phyloP scores from a whole-genome alignment of 2,113 vertebrate species.

The Tragelaphus scriptus region DNA sequence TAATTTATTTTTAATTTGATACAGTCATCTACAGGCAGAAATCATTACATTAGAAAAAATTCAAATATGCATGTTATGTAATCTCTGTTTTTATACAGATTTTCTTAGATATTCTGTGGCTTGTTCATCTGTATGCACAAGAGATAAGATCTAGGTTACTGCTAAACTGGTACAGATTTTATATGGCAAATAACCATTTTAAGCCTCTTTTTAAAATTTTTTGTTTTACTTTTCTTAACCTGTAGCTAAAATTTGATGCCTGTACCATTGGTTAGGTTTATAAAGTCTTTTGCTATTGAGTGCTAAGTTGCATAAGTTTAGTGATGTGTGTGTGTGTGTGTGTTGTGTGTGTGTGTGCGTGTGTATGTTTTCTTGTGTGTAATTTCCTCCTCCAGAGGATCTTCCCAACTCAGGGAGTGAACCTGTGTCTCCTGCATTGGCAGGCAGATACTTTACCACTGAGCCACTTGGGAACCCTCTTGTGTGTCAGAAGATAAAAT shows the following conservation, averaged over 20 bases:
- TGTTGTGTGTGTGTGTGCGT: background rate
- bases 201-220: background rate
- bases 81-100: conserved; percentile 33
- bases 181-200: background rate
- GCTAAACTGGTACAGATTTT: background rate
- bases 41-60: conserved; percentile 73
- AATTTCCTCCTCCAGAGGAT: background rate
- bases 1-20: conserved; percentile 79
- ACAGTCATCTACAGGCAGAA: conserved; percentile 69
- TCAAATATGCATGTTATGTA: conserved; percentile 53
- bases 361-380: background rate
- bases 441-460: background rate
- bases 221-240: conserved; percentile 38
- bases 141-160: conserved; percentile 21
- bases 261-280: background rate
- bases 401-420: background rate
- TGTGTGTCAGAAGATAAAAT: background rate
- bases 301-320: conserved; percentile 16
- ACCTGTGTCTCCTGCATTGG: background rate
- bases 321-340: background rate
- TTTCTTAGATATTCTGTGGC: background rate
- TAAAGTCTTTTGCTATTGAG: conserved; percentile 6
- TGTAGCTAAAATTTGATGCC: background rate
- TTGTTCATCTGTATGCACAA: background rate
- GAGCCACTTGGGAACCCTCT: background rate